Percentiles rank a stretch among this genome's conserved stretches.
These are phyloP conservation scores for Celastrina argiolus DNA, from an alignment of 2,888 invertebrate genomes.

Conservation along the genomic window DNA sequence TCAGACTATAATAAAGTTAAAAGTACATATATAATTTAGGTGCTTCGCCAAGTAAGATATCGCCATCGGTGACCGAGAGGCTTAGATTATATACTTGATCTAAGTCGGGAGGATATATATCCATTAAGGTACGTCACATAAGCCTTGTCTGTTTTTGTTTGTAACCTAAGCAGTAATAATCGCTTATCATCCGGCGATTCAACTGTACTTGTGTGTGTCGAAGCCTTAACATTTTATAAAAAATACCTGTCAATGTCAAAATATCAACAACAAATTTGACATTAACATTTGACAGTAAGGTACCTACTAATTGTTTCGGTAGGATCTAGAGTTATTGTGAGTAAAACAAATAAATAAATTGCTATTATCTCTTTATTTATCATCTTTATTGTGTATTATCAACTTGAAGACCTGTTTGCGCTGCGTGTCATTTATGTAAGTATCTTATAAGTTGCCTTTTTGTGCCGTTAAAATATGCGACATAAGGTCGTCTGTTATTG, in stretches of 20 bases:
- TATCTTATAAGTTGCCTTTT: background rate
- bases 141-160: too few relatives aligned
- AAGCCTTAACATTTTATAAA: background rate
- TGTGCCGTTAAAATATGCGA: background rate
- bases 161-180: too few relatives aligned
- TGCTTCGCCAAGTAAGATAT: too few relatives aligned
- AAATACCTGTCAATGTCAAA: background rate
- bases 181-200: too few relatives aligned
- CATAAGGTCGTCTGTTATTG: slow-evolving; percentile 24
- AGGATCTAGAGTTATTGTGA: background rate
- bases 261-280: slow-evolving; percentile 1
- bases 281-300: slow-evolving; percentile 9
- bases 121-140: too few relatives aligned
- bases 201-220: background rate
- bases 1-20: too few relatives aligned
- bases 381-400: background rate
- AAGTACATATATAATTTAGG: too few relatives aligned
- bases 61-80: too few relatives aligned
- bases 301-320: background rate
- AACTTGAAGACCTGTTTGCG: background rate
- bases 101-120: too few relatives aligned
- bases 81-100: too few relatives aligned
- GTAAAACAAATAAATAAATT: slow-evolving; percentile 12
- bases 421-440: background rate
- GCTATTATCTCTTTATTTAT: background rate